Evolutionary conservation across 2,888 invertebrate species (phyloP).

Genomic region (Tetranychus piercei): DNA sequence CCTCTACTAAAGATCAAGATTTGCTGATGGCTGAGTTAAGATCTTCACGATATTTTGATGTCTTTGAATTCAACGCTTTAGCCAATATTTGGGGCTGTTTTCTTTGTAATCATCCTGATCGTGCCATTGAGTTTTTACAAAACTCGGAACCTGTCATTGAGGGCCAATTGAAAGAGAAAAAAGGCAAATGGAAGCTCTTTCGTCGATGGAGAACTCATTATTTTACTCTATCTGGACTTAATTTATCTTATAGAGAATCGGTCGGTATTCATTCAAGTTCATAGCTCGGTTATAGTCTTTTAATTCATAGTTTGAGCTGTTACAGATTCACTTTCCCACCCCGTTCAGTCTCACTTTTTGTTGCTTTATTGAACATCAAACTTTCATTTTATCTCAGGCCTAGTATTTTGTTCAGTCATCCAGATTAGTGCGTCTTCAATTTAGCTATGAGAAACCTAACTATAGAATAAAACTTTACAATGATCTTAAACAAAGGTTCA

Average conservation of each 20-base stretch:
- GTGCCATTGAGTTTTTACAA: constrained; percentile 58
- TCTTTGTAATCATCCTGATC: constrained; percentile 76
- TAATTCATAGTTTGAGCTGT: too few species aligned
- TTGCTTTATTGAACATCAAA: neutral
- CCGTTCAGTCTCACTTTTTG: too few species aligned
- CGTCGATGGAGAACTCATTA: constrained; percentile 79
- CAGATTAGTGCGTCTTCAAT: neutral
- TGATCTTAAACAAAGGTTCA: neutral
- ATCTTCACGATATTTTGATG: constrained; percentile 71
- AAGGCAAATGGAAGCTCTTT: constrained; percentile 75
- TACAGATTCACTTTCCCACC: too few species aligned
- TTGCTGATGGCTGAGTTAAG: constrained; percentile 63
- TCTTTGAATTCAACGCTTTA: constrained; percentile 56
- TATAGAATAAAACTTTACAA: neutral
- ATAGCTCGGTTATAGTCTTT: neutral
- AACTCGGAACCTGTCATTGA: constrained; percentile 68
- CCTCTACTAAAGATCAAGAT: constrained; percentile 52
- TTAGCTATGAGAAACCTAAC: neutral
- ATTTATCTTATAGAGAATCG: constrained; percentile 53
- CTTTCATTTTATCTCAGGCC: neutral
- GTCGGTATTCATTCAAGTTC: constrained; percentile 37
- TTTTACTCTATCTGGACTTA: constrained; percentile 78
- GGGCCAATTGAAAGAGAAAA: constrained; percentile 75
- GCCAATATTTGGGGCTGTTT: constrained; percentile 66
- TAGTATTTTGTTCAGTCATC: neutral